Percentiles rank a stretch among this genome's conserved stretches.
These are phyloP conservation scores for Saguinus oedipus DNA, from an alignment of 2,797 vertebrate genomes.

Conservation along the genomic window DNA sequence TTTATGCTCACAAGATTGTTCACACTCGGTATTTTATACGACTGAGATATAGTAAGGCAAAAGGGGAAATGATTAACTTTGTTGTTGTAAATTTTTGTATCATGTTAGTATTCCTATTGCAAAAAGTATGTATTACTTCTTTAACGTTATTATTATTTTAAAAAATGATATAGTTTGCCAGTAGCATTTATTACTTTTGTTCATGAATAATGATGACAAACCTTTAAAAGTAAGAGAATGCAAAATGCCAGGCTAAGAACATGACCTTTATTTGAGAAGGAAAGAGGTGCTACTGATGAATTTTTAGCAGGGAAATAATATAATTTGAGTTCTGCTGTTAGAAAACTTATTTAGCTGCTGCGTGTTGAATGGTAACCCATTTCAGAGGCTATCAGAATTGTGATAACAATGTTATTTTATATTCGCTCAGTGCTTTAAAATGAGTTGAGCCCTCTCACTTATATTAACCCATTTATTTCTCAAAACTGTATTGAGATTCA, in stretches of 20 bases:
- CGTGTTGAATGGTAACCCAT: not conserved
- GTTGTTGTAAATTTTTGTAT: not conserved
- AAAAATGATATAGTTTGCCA: not conserved
- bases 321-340: slow-evolving; percentile 26
- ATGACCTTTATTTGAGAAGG: slow-evolving; percentile 46
- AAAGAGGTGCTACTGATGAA: not conserved
- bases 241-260: slow-evolving; percentile 41
- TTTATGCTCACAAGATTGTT: not conserved
- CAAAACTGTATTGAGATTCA: not conserved
- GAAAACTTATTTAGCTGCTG: not conserved
- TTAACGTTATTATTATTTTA: not conserved
- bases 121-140: not conserved
- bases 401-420: not conserved
- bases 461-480: slow-evolving; percentile 13
- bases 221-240: slow-evolving; percentile 31
- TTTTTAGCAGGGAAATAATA: slow-evolving; percentile 40
- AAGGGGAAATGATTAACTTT: not conserved
- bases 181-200: slow-evolving; percentile 45
- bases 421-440: not conserved
- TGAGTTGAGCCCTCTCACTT: not conserved
- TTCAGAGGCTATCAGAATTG: not conserved
- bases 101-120: not conserved
- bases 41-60: not conserved
- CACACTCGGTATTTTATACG: not conserved
- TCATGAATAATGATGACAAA: slow-evolving; percentile 53